Evolutionary conservation across 2,797 vertebrate genomes (phyloP), one percentile per base, ranked within the genome.

Genomic region (Cheirogaleus major): DNA sequence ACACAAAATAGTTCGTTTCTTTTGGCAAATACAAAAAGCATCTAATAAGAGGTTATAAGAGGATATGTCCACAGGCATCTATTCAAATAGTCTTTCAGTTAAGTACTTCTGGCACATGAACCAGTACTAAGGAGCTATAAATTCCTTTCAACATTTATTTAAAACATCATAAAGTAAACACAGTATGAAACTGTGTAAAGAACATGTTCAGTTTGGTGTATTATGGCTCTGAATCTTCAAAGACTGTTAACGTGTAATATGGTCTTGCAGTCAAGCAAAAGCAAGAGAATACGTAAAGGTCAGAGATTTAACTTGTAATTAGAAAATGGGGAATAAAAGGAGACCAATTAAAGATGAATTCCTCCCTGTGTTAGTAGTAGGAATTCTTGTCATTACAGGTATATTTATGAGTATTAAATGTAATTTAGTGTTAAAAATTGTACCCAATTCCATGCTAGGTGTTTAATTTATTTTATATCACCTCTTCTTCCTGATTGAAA

Each of bases 111-210:
- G 76, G 67, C 82, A 78, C 32, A 63, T 59, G 63, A 85, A 65
- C 55, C 84, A 89, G 80, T 84, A 55, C 41, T 87, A 48, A 23
- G 35, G 69, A 43, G 27, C 32, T 88, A 79, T 95, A 93, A 91
- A 97, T 95, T 95, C 65, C 76, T 96, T 94, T 88, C 59, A 81
- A 92, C 32, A 55, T 82, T 89, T 95, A 92, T 95, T 96, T 94
- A 91, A 95, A 96, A 87, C 4, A 23, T 61, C 25, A 55, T 93
- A 84, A 89, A 84, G 65, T 75, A 95, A 90, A 88, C 83, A 55
- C 83, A 91, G 76, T 55, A 95, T 82, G 85, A 80, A 83, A 67
- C 48, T 88, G 41, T 43, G 23, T 94, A 88, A 95, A 88, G 78
- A 92, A 30, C 25, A 57, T 30, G 38, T 43, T 91, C 27, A 22